These are phyloP conservation scores for Paragorgia papillata DNA, from an alignment of 92 coral and sea anemone genomes.

Conservation along the genomic window DNA sequence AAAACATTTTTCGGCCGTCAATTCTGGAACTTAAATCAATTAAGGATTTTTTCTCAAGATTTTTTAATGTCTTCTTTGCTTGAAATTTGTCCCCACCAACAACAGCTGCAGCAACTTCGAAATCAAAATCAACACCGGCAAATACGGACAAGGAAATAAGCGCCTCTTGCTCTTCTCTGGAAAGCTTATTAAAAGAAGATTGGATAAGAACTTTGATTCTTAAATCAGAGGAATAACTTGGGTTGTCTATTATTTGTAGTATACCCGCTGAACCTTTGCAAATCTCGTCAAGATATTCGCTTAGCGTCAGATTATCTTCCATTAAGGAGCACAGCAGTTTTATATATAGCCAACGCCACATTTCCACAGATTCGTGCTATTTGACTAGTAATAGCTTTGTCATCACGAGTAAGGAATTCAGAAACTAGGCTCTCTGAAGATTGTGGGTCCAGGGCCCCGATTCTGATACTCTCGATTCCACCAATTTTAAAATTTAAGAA, in stretches of 20 bases:
- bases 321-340: constrained; percentile 32
- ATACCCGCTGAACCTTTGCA: not conserved
- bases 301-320: constrained; percentile 8
- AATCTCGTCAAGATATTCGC: constrained; percentile 18
- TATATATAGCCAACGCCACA: constrained; percentile 54
- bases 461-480: constrained; percentile 20
- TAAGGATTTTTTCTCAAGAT: constrained; percentile 33
- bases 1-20: not conserved
- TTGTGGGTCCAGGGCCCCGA: constrained; percentile 24
- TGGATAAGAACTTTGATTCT: constrained; percentile 41
- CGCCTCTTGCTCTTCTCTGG: constrained; percentile 29
- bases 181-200: constrained; percentile 38
- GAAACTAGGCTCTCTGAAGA: constrained; percentile 11
- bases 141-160: constrained; percentile 35
- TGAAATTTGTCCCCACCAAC: not conserved
- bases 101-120: constrained; percentile 37
- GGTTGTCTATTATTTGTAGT: constrained; percentile 38
- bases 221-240: constrained; percentile 18
- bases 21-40: constrained; percentile 24
- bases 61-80: constrained; percentile 12
- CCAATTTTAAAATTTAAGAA: constrained; percentile 3
- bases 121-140: not conserved
- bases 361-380: constrained; percentile 36
- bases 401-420: not conserved
- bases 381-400: not conserved